A percentile compares a stretch with the other conserved stretches of the same genome.
phyloP scores from a whole-genome alignment of 2,113 vertebrate genomes.

The Trogon melanurus region DNA sequence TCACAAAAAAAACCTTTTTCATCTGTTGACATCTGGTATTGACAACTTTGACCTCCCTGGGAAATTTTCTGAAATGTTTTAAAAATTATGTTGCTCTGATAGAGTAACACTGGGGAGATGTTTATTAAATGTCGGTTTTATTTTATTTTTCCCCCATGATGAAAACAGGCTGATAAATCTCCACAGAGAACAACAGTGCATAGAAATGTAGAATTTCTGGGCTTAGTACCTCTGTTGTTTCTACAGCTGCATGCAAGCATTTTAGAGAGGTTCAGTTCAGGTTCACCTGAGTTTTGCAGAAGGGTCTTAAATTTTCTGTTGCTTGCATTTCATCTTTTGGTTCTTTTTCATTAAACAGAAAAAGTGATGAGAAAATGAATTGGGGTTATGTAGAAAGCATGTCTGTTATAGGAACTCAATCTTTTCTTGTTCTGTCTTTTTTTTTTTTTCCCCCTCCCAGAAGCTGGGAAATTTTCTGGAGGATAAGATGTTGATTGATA shows the following conservation, averaged over 20 bases:
- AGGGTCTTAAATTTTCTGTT: background rate
- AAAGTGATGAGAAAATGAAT: background rate
- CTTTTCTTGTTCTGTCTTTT: background rate
- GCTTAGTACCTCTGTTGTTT: background rate
- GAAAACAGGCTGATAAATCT: background rate
- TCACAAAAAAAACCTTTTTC: background rate
- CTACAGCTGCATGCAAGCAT: background rate
- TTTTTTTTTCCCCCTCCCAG: background rate
- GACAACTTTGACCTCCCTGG: background rate
- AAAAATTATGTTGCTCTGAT: background rate
- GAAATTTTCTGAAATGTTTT: background rate
- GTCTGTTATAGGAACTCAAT: background rate
- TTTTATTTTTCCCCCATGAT: background rate
- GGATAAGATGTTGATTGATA: background rate
- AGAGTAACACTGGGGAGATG: background rate
- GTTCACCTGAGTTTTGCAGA: background rate
- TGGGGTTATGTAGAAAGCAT: background rate
- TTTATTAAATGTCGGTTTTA: background rate
- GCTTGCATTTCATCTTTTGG: background rate
- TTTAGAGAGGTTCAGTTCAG: background rate
- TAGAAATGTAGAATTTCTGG: background rate
- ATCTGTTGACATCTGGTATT: background rate
- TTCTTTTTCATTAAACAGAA: background rate
- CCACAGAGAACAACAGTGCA: background rate
- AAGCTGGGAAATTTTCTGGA: background rate